Evolutionary conservation across 2,888 invertebrate genomes (phyloP), one percentile per base, ranked within the genome.

Genomic region (Desoria tigrina): DNA sequence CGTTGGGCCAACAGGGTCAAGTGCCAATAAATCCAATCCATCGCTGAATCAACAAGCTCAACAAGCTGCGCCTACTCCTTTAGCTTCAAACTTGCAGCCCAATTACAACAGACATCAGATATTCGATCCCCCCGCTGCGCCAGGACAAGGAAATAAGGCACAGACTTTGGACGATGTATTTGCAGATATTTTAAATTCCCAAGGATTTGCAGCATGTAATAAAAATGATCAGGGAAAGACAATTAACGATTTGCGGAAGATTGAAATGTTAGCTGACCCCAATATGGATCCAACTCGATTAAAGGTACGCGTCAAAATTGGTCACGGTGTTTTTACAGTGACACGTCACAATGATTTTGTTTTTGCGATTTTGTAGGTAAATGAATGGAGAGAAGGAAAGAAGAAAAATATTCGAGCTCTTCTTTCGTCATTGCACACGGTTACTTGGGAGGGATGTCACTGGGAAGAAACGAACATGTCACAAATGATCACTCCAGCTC

Each of bases 381-480:
- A 83, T 74, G 86, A 86, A 69, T 88, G 87, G 87, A 90, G 88
- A 65, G 92, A 95, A 79, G 98, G 98, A 9, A 99, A 98, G 81
- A 94, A 94, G 79, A 89, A 90, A 63, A 99, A 99, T 81, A 93
- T 99, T 74, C 86, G 99, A 64, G 97, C 98, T 0, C 82, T 99
- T 26, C 82, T 99, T 27, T 95, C 97, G 79, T 94, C 97, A 0
- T 84, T 99, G 79, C 94, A 97, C 79, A 89, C 90, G 1, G 90
- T 98, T 55, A 83, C 96, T 61, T 98, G 97, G 97, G 89, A 87
- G 54, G 95, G 91, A 57, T 90, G 90, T 28, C 90, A 92, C 77
- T 99, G 98, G 98, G 85, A 87, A 70, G 90, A 90, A 76, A 90
- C 90, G 78, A 92, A 94, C 79, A 98, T 99, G 95, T 88, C 94